Evolutionary conservation across 2,888 invertebrate species (phyloP).

Genomic region (Galeruca laticollis): DNA sequence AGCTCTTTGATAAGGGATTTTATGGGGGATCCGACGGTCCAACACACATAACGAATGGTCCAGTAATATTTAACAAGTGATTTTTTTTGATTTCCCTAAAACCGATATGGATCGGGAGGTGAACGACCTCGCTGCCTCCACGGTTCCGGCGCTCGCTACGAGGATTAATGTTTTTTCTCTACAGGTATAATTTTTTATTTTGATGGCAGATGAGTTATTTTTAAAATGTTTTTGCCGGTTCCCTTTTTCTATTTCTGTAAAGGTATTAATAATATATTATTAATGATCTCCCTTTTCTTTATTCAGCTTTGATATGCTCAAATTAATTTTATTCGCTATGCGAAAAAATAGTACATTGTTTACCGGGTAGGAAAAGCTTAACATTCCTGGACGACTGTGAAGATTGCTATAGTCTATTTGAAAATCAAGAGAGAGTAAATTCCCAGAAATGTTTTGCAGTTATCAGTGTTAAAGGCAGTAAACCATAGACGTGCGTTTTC

Average conservation of each 20-base stretch:
- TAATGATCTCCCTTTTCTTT: too few relatives aligned
- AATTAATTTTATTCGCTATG: too few relatives aligned
- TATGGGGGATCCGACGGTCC: neutral
- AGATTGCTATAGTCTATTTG: too few relatives aligned
- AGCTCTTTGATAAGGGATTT: constrained; percentile 22
- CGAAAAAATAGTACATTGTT: too few relatives aligned
- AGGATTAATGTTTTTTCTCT: neutral
- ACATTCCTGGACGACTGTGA: too few relatives aligned
- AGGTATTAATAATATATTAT: too few relatives aligned
- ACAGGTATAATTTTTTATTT: neutral
- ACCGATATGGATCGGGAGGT: neutral
- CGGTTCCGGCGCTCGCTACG: neutral
- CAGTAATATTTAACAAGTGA: neutral
- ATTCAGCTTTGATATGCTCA: too few relatives aligned
- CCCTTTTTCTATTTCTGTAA: neutral
- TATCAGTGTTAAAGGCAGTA: too few relatives aligned
- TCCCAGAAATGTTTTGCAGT: too few relatives aligned
- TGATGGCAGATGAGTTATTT: neutral
- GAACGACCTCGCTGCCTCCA: neutral
- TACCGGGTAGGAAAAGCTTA: too few relatives aligned
- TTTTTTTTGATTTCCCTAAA: neutral
- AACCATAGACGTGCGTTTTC: too few relatives aligned
- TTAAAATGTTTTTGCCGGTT: neutral
- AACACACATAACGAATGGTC: neutral
- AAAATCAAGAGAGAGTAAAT: too few relatives aligned